Evolutionary conservation across 1,140 invertebrate genomes (phyloP), one percentile per base, ranked within the genome.

Genomic region (Lasaia peninsularis): DNA sequence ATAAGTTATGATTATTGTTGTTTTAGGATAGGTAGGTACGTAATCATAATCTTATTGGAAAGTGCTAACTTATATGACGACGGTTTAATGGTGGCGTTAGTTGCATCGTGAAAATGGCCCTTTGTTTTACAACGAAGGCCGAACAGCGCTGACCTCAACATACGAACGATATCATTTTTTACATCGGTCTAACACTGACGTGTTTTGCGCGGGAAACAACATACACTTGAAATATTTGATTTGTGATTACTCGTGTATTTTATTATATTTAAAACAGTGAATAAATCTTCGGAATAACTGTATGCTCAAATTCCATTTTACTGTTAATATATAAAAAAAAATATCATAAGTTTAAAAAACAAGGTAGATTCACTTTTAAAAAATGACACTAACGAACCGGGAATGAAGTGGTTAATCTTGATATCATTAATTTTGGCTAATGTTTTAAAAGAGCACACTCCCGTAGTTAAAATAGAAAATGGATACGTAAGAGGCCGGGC

Each of bases 351-450:
- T 28, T 28, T 1, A 40, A 40, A 8, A 16, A 44, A 48, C 18
- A 20, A 48, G 18, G 6, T 11, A 48, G 18, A 44, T 20, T 48
- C 0, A 6, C 1, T 18, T 21, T 20, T 48, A 20, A 3, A 21
- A 5, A 10, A 48, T 48, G 18, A 21, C 3, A 48, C 2, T 11
- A 20, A 21, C 20, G 11, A 48, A 20, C 11, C 18, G 16, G 40
- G 16, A 16, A 82, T 82, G 82, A 87, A 87, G 72, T 86, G 81
- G 80, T 16, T 80, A 50, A 77, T 62, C 28, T 55, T 88, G 28
- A 1, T 74, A 11, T 77, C 72, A 51, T 59, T 88, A 56, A 65
- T 86, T 8, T 68, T 71, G 16, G 75, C 73, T 5, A 76, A 71
- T 20, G 11, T 88, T 58, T 51, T 85, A 31, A 78, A 70, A 54